These are phyloP conservation scores for Tipula unca DNA, from an alignment of 2,888 invertebrate species.

Conservation along the genomic window DNA sequence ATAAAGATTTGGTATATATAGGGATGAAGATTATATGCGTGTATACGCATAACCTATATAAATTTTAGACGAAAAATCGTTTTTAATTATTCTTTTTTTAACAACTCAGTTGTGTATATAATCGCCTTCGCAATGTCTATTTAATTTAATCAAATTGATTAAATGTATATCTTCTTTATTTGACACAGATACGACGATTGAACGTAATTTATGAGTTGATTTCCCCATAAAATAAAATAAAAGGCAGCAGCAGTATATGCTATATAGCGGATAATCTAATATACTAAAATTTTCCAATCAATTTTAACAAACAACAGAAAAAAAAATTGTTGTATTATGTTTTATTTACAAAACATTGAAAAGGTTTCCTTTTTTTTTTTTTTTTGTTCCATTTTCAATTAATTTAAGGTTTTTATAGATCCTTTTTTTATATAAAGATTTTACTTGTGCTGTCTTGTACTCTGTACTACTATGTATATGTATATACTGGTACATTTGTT, in stretches of 20 bases:
- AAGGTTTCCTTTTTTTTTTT: background rate
- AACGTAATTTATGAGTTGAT: background rate
- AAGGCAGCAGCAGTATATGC: background rate
- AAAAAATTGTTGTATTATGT: background rate
- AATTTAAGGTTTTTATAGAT: conserved; percentile 14
- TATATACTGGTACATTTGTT: background rate
- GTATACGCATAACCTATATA: background rate
- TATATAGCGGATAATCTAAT: background rate
- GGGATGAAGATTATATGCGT: background rate
- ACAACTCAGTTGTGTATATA: background rate
- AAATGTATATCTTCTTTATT: background rate
- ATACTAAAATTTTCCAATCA: conserved; percentile 14
- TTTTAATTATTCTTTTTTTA: background rate
- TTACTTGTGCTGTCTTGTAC: background rate
- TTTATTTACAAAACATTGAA: background rate
- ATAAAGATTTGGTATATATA: background rate
- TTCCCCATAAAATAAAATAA: background rate
- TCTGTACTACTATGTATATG: background rate
- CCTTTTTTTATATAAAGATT: background rate
- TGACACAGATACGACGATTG: background rate
- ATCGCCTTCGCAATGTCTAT: background rate
- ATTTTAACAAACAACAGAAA: background rate
- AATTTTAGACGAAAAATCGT: background rate
- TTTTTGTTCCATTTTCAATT: conserved; percentile 3
- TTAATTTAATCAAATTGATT: conserved; percentile 8